Base-by-base conservation (phyloP, 2,888 invertebrate genomes). In the Andrena bucephala region DNA sequence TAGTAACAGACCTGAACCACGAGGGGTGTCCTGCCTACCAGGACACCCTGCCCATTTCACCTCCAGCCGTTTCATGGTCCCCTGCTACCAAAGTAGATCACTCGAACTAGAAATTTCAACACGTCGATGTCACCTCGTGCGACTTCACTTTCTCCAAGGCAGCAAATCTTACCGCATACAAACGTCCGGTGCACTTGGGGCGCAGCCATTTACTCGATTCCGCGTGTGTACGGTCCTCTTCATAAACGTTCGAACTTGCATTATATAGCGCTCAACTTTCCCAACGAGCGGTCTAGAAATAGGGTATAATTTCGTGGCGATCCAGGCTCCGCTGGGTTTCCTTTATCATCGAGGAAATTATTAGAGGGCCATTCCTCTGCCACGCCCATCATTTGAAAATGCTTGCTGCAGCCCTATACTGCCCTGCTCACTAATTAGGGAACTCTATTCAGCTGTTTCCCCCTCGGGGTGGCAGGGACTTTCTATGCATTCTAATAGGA, bases 391-490 rank as follows among this genome's bases (percentile, higher is more conserved):
- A 82, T 88, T 87, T 80, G 81, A 63, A 80, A 83, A 83, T 54
- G 79, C 89, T 89, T 87, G 87, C 78, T 88, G 67, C 63, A 65
- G 68, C 66, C 65, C 71, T 77, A 91, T 92, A 84, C 88, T 88
- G 84, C 85, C 92, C 92, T 91, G 89, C 76, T 89, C 90, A 81
- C 87, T 91, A 91, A 91, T 91, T 91, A 91, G 91, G 91, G 84
- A 89, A 84, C 86, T 88, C 87, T 90, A 91, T 91, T 90, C 92
- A 90, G 72, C 79, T 65, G 83, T 78, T 75, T 42, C 42, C 76
- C 83, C 70, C 60, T 54, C 36, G 75, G 77, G 80, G 77, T 62
- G 68, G 77, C 71, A 62, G 79, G 59, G 60, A 84, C 82, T 74
- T 76, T 69, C 78, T 78, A 82, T 84, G 88, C 82, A 87, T 87